Conservation (phyloP, 23 tunicate genomes). For the Oikopleura dioica region DNA sequence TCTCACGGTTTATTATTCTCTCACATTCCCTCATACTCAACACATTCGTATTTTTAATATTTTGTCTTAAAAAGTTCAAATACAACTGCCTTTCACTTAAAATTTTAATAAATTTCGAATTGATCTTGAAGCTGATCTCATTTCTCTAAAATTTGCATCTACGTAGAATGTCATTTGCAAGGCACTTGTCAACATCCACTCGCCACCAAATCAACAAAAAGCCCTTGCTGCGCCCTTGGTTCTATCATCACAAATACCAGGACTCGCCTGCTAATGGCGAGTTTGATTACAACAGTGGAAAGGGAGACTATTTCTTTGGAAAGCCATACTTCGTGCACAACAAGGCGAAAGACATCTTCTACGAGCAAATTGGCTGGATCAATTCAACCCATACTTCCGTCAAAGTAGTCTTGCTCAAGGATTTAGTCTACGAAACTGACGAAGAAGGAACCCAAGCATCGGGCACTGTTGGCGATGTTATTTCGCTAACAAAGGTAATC, state of each 20-base stretch:
- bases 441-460: neutral
- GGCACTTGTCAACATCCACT: neutral
- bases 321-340: neutral
- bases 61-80: no score
- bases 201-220: neutral
- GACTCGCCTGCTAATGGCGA: neutral
- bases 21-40: no score
- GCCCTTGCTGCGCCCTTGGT: neutral
- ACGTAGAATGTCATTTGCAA: no score
- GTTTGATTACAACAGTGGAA: neutral
- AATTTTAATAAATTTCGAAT: no score
- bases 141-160: no score
- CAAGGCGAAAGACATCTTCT: neutral
- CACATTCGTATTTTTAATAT: no score
- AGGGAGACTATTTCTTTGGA: neutral
- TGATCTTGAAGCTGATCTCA: no score
- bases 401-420: neutral
- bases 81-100: no score
- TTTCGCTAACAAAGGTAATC: neutral
- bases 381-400: neutral
- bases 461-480: neutral
- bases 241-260: neutral
- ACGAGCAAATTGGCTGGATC: slow-evolving; percentile 11
- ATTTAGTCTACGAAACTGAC: neutral
- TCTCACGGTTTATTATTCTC: no score